These are phyloP conservation scores for Sebastes diaconus DNA, from an alignment of 2,797 vertebrate species.

Conservation along the genomic window DNA sequence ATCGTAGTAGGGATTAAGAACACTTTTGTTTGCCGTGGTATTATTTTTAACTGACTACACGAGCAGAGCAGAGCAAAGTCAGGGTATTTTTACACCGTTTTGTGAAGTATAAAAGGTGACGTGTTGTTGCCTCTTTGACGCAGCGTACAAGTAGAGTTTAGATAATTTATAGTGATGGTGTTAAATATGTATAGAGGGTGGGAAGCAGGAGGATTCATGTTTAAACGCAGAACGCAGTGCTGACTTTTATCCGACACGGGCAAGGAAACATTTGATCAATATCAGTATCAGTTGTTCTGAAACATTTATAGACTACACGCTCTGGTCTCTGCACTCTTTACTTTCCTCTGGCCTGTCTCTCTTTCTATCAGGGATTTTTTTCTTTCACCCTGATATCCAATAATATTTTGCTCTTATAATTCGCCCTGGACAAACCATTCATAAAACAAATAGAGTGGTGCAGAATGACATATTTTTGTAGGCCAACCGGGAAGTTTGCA, in stretches of 20 bases:
- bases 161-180: background rate
- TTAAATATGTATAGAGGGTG: background rate
- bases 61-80: background rate
- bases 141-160: background rate
- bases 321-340: background rate
- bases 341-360: conserved; percentile 11
- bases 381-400: background rate
- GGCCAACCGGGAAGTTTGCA: too few species aligned
- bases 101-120: conserved; percentile 7
- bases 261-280: conserved; percentile 45
- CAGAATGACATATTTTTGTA: too few species aligned
- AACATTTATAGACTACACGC: conserved; percentile 28
- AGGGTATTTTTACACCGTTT: background rate
- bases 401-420: conserved; percentile 15
- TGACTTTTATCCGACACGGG: conserved; percentile 7
- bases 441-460: background rate
- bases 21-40: conserved; percentile 43
- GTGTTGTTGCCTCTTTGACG: conserved; percentile 10
- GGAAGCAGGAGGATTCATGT: conserved; percentile 9
- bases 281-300: conserved; percentile 44
- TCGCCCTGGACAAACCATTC: conserved; percentile 8
- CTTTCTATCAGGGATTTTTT: conserved; percentile 11
- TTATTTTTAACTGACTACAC: conserved; percentile 37
- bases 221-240: background rate
- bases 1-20: conserved; percentile 39